Evolutionary conservation across 2,113 vertebrate genomes (phyloP).

Genomic region (Piprites chloris): DNA sequence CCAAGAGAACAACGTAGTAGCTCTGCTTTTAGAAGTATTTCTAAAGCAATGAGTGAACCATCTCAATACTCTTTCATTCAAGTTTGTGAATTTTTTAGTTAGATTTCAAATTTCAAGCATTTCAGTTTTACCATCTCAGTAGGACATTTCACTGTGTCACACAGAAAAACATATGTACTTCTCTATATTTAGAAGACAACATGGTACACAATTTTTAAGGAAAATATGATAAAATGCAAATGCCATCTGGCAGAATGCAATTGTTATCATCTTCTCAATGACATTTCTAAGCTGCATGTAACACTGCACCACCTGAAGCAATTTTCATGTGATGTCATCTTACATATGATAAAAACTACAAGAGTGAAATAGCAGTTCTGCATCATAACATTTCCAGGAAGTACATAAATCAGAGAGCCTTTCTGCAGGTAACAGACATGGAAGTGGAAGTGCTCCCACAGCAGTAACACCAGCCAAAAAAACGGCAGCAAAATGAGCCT

Average conservation of each 20-base stretch:
- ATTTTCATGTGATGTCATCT: not conserved
- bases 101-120: not conserved
- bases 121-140: not conserved
- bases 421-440: too few species aligned
- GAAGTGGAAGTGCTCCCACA: not conserved
- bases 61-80: not conserved
- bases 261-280: not conserved
- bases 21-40: not conserved
- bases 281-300: not conserved
- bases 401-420: not conserved
- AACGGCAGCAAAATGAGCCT: not conserved
- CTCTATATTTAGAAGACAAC: not conserved
- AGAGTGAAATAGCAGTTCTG: not conserved
- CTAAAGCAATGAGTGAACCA: not conserved
- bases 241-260: not conserved
- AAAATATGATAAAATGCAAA: not conserved
- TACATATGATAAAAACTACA: not conserved
- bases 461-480: accelerated
- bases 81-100: not conserved
- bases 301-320: not conserved
- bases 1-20: not conserved
- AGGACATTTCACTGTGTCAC: not conserved
- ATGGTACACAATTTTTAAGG: not conserved
- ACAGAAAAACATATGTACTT: not conserved
- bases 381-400: not conserved